A percentile compares a stretch with the other conserved stretches of the same genome.
These are phyloP conservation scores for Euspilapteryx auroguttella DNA, from an alignment of 2,888 invertebrate species.

Conservation along the genomic window DNA sequence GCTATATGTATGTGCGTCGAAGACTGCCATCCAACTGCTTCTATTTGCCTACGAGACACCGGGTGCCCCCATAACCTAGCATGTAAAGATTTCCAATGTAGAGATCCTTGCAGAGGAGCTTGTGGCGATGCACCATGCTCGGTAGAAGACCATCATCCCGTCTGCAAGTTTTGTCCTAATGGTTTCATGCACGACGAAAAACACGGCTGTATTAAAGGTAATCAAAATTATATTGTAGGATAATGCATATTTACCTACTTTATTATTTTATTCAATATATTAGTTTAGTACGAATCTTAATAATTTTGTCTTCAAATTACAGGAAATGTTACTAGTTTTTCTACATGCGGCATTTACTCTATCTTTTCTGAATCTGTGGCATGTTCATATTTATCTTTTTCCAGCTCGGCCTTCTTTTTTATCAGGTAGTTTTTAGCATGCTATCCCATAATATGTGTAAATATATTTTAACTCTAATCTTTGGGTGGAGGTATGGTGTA, in stretches of 20 bases:
- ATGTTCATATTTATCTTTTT: constrained; percentile 46
- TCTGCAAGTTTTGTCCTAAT: constrained; percentile 94
- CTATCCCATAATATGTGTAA: constrained; percentile 17
- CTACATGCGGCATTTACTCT: constrained; percentile 48
- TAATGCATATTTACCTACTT: no score
- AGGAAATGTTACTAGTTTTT: constrained; percentile 55
- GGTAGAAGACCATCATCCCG: constrained; percentile 92
- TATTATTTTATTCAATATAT: constrained; percentile 33
- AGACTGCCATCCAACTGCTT: constrained; percentile 83
- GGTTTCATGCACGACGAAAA: constrained; percentile 90
- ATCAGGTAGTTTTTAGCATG: constrained; percentile 51
- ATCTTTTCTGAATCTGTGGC: constrained; percentile 46
- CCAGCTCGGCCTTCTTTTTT: constrained; percentile 47
- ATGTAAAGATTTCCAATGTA: constrained; percentile 86
- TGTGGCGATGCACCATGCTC: constrained; percentile 90
- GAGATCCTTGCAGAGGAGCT: constrained; percentile 85
- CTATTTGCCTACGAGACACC: constrained; percentile 86
- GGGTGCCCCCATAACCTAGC: constrained; percentile 85
- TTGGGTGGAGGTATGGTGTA: no score
- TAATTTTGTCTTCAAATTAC: constrained; percentile 60
- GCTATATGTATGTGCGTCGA: constrained; percentile 85
- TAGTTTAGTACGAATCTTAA: constrained; percentile 40
- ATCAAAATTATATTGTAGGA: no score
- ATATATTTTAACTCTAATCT: not conserved
- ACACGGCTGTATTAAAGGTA: constrained; percentile 97